Conservation (phyloP, 2,888 invertebrate genomes). For the Caenorhabditis sp. region DNA sequence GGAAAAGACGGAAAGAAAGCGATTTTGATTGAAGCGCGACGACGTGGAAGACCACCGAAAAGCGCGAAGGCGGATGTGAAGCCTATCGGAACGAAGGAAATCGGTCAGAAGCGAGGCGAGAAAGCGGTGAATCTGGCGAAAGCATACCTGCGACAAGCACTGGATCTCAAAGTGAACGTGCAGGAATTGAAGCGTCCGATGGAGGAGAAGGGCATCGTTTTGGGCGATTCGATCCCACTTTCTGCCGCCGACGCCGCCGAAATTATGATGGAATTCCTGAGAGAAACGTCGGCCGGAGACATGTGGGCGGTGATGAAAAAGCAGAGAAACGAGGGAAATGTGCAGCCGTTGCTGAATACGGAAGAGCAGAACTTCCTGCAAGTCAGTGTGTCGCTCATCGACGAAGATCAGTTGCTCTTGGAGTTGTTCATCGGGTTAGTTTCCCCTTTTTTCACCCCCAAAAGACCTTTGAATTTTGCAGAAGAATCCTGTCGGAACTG, state of each 20-base stretch:
- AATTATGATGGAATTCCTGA: slow-evolving; percentile 53
- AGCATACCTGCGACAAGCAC: slow-evolving; percentile 36
- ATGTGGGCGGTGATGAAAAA: slow-evolving; percentile 45
- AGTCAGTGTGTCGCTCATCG: slow-evolving; percentile 33
- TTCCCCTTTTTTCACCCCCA: too few species aligned
- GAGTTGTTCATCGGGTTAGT: slow-evolving; percentile 26
- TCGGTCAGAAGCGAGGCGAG: slow-evolving; percentile 3
- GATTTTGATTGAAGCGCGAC: slow-evolving; percentile 38
- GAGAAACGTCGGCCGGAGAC: slow-evolving; percentile 23
- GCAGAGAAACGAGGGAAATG: slow-evolving; percentile 21
- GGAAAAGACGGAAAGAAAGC: not conserved
- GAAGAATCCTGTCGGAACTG: slow-evolving; percentile 32
- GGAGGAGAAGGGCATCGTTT: slow-evolving; percentile 37
- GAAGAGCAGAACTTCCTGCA: slow-evolving; percentile 50
- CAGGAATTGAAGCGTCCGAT: slow-evolving; percentile 25
- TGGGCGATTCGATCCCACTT: slow-evolving; percentile 24
- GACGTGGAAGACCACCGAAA: slow-evolving; percentile 4
- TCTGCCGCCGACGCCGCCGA: slow-evolving; percentile 33
- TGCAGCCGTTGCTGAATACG: slow-evolving; percentile 18
- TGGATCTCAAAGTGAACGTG: slow-evolving; percentile 31
- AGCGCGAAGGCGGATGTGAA: slow-evolving; percentile 4
- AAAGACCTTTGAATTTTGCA: slow-evolving; percentile 32
- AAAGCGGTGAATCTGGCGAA: slow-evolving; percentile 4
- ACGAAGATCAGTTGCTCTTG: slow-evolving; percentile 15
- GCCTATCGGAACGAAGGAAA: slow-evolving; percentile 8